Percentiles rank a stretch among this genome's conserved stretches.
These are phyloP conservation scores for Leptosomus discolor DNA, from an alignment of 2,113 vertebrate species.

Conservation along the genomic window DNA sequence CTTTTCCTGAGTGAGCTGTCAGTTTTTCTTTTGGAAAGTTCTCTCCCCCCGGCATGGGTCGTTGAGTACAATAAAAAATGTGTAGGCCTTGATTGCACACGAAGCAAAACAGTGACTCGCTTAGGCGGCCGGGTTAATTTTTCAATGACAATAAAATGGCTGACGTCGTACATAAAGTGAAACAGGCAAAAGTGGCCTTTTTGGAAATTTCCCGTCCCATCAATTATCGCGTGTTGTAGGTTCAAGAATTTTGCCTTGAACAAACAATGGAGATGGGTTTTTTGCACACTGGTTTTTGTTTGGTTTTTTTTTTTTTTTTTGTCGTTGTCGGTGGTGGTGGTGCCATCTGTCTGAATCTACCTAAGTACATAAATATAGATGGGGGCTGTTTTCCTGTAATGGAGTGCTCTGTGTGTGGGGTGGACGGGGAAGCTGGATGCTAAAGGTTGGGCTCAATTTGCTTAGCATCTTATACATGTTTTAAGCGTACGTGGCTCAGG, in stretches of 20 bases:
- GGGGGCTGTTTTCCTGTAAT: background rate
- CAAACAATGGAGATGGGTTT: background rate
- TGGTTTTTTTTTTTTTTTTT: background rate
- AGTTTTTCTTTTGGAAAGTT: slow-evolving; percentile 31
- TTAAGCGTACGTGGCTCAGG: background rate
- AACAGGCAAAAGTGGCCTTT: slow-evolving; percentile 4
- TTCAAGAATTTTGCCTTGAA: slow-evolving; percentile 36
- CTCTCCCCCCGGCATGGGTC: background rate
- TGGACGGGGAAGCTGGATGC: background rate
- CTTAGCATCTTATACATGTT: background rate
- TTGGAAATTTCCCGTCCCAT: background rate
- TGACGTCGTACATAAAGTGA: background rate
- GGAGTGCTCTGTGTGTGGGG: background rate
- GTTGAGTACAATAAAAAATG: background rate
- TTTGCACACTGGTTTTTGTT: background rate
- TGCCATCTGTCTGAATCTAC: background rate
- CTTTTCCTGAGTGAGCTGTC: slow-evolving; percentile 23
- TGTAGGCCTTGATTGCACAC: background rate
- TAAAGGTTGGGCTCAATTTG: background rate
- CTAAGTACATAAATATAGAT: background rate
- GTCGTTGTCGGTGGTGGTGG: background rate
- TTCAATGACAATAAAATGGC: slow-evolving; percentile 30
- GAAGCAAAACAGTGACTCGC: background rate
- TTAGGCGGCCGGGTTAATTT: background rate
- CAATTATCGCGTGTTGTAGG: background rate